These are phyloP conservation scores for Germaria angustata DNA, from an alignment of 2,888 invertebrate genomes.

Conservation along the genomic window DNA sequence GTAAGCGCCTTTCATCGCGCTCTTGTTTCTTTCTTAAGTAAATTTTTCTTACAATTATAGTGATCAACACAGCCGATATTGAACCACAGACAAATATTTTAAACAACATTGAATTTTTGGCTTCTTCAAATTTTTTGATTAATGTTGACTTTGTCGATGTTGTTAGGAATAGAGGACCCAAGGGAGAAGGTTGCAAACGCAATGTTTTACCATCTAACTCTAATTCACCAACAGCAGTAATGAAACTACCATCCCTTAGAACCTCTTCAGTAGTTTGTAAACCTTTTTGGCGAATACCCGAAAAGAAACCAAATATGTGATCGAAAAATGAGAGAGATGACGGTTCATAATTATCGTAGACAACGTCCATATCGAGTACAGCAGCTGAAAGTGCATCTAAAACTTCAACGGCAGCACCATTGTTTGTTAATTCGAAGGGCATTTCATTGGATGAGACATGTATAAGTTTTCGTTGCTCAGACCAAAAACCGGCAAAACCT, in stretches of 20 bases:
- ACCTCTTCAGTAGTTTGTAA: slow-evolving; percentile 93
- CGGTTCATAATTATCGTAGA: slow-evolving; percentile 89
- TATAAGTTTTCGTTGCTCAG: slow-evolving; percentile 88
- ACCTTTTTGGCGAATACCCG: slow-evolving; percentile 90
- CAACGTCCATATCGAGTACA: slow-evolving; percentile 87
- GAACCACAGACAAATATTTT: slow-evolving; percentile 82
- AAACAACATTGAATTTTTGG: slow-evolving; percentile 86
- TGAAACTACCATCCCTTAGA: slow-evolving; percentile 88
- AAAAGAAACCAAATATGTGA: slow-evolving; percentile 91
- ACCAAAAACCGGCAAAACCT: slow-evolving; percentile 92
- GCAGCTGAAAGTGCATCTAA: slow-evolving; percentile 88
- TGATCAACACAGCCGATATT: slow-evolving; percentile 81
- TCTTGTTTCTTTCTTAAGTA: slow-evolving; percentile 81
- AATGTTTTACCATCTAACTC: slow-evolving; percentile 84
- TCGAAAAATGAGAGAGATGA: slow-evolving; percentile 88
- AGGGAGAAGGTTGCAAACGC: slow-evolving; percentile 86
- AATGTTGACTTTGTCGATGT: slow-evolving; percentile 88
- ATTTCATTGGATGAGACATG: slow-evolving; percentile 89
- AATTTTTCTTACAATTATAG: slow-evolving; percentile 82
- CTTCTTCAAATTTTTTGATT: slow-evolving; percentile 86
- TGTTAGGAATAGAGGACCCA: slow-evolving; percentile 89
- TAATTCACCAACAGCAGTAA: slow-evolving; percentile 90
- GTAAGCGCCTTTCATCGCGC: slow-evolving; percentile 82
- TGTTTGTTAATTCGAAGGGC: slow-evolving; percentile 87
- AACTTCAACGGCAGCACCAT: slow-evolving; percentile 85